These are phyloP conservation scores for Hoplias malabaricus DNA, from an alignment of 2,113 vertebrate genomes.

Conservation along the genomic window DNA sequence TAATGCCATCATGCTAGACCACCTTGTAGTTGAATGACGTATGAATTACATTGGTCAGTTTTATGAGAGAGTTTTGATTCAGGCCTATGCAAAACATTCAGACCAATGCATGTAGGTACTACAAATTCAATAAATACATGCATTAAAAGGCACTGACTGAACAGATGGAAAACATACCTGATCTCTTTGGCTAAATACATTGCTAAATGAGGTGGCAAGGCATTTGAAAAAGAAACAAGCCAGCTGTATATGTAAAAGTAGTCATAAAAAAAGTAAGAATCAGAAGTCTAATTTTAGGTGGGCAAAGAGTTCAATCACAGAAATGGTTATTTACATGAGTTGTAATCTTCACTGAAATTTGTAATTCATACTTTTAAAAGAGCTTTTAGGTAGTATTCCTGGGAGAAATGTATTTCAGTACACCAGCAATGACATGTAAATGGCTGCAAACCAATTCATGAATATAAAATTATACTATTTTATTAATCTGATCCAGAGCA, in stretches of 20 bases:
- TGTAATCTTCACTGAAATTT: neutral
- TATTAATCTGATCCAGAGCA: too few species aligned
- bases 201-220: neutral
- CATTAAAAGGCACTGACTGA: slow-evolving; percentile 42
- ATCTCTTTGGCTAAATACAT: slow-evolving; percentile 14
- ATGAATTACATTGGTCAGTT: neutral
- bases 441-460: neutral
- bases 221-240: neutral
- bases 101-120: slow-evolving; percentile 10
- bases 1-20: neutral
- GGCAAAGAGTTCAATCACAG: neutral
- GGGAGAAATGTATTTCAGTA: neutral
- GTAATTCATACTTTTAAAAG: neutral
- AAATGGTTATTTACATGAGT: neutral
- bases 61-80: neutral
- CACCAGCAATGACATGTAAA: neutral
- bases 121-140: neutral
- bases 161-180: slow-evolving; percentile 15
- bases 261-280: neutral
- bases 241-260: neutral
- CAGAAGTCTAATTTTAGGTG: neutral
- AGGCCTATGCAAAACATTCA: slow-evolving; percentile 21
- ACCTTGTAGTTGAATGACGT: slow-evolving; percentile 4
- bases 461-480: neutral
- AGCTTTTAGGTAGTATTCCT: neutral